These are phyloP conservation scores for Mya arenaria DNA, from an alignment of 1,140 invertebrate species.

Conservation along the genomic window DNA sequence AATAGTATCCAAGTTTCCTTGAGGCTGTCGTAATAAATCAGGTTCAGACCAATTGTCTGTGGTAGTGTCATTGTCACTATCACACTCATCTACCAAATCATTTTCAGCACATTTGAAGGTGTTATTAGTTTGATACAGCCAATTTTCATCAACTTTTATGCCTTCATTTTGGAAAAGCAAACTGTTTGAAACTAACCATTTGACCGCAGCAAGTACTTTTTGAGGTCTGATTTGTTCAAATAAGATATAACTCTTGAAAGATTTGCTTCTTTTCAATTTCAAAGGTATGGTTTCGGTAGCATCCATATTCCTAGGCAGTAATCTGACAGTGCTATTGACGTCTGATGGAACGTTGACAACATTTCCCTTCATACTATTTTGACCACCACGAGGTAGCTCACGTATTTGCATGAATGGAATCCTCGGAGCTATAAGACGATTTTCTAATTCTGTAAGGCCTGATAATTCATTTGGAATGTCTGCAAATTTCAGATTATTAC, in stretches of 20 bases:
- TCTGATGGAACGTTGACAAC: slow-evolving; percentile 33
- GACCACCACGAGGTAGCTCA: slow-evolving; percentile 28
- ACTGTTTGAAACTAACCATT: slow-evolving; percentile 51
- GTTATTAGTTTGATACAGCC: too few species aligned
- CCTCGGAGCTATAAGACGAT: slow-evolving; percentile 19
- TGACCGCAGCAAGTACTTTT: slow-evolving; percentile 16
- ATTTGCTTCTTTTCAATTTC: slow-evolving; percentile 51
- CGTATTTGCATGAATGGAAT: slow-evolving; percentile 36
- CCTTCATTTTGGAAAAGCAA: slow-evolving; percentile 45
- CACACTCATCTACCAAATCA: not conserved
- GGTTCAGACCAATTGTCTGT: slow-evolving; percentile 34
- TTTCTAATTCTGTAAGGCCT: slow-evolving; percentile 26
- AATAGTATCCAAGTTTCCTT: slow-evolving; percentile 47
- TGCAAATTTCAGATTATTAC: slow-evolving; percentile 59
- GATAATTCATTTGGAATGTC: slow-evolving; percentile 17
- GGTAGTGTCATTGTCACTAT: too few species aligned
- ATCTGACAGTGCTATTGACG: slow-evolving; percentile 20
- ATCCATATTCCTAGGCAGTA: not conserved
- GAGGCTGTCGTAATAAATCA: slow-evolving; percentile 3
- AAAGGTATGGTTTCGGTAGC: slow-evolving; percentile 31
- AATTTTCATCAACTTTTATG: slow-evolving; percentile 9
- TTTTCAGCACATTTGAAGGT: not conserved
- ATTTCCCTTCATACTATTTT: slow-evolving; percentile 28
- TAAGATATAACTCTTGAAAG: slow-evolving; percentile 43
- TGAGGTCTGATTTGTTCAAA: slow-evolving; percentile 52